These are phyloP conservation scores for Lacerta agilis DNA, from an alignment of 2,797 vertebrate genomes.

Conservation along the genomic window DNA sequence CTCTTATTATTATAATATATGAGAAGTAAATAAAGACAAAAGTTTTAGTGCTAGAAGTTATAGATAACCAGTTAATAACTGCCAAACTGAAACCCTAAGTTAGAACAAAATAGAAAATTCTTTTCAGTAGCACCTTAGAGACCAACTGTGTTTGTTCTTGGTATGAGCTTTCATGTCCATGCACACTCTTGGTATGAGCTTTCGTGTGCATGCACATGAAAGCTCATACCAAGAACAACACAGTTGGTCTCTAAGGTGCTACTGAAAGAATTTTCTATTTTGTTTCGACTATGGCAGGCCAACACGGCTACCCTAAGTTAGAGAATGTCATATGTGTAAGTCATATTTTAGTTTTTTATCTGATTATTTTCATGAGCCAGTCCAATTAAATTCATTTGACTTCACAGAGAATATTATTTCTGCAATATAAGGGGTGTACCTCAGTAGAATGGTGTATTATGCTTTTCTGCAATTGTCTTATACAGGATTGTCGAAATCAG, in stretches of 20 bases:
- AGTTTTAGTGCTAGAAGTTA: neutral
- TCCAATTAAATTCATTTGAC: neutral
- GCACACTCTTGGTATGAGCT: too few relatives aligned
- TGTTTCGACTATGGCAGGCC: too few relatives aligned
- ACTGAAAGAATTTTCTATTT: too few relatives aligned
- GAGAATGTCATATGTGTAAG: neutral
- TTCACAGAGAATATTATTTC: neutral
- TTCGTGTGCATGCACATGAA: too few relatives aligned
- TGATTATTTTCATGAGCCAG: neutral
- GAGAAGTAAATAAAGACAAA: neutral
- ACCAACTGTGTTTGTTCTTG: too few relatives aligned
- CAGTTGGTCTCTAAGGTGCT: too few relatives aligned
- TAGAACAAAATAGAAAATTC: too few relatives aligned
- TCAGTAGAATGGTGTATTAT: neutral
- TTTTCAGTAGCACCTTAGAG: too few relatives aligned
- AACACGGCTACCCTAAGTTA: slow-evolving; percentile 31
- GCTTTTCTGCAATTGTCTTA: neutral
- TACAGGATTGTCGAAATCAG: neutral
- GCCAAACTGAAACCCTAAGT: neutral
- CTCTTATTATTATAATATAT: slow-evolving; percentile 7
- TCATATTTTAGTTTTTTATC: neutral
- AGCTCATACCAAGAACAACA: too few relatives aligned
- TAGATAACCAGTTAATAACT: slow-evolving; percentile 8
- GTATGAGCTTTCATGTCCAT: too few relatives aligned
- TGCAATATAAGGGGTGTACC: neutral